Conservation (phyloP, 2,113 vertebrate species). For the Myxocyprinus asiaticus region DNA sequence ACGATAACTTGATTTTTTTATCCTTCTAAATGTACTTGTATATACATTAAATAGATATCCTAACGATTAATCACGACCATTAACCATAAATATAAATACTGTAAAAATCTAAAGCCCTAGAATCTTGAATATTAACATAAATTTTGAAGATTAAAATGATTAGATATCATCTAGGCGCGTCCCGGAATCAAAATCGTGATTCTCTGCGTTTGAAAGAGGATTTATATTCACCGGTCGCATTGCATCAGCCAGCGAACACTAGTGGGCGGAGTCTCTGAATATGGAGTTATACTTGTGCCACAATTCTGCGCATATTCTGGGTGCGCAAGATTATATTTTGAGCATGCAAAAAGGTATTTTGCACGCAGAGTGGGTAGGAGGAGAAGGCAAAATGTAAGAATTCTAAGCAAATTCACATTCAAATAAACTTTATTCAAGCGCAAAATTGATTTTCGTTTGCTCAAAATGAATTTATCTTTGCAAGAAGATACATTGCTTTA, state of each 20-base stretch:
- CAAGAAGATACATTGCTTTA: too few species aligned
- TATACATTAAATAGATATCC: neutral
- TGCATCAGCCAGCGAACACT: slow-evolving; percentile 70
- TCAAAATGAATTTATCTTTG: too few species aligned
- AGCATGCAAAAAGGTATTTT: too few species aligned
- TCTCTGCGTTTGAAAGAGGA: neutral
- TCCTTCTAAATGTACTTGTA: neutral
- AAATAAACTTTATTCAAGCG: too few species aligned
- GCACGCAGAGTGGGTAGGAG: too few species aligned
- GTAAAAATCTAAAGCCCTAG: neutral
- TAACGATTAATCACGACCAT: neutral
- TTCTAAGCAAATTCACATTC: too few species aligned
- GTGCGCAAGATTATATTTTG: too few species aligned
- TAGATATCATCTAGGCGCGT: neutral
- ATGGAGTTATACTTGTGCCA: neutral
- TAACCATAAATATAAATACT: neutral
- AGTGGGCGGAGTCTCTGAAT: too few species aligned
- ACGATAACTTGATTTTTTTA: neutral
- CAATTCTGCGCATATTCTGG: neutral
- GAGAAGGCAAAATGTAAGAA: too few species aligned
- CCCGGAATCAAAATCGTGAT: neutral
- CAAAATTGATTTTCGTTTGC: too few species aligned
- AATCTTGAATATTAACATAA: neutral
- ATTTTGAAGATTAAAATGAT: too few species aligned
- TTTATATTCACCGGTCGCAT: slow-evolving; percentile 54